A percentile compares a stretch with the other conserved stretches of the same genome.
phyloP scores from a whole-genome alignment of 2,888 invertebrate genomes.

The Rhorus exstirpatorius region DNA sequence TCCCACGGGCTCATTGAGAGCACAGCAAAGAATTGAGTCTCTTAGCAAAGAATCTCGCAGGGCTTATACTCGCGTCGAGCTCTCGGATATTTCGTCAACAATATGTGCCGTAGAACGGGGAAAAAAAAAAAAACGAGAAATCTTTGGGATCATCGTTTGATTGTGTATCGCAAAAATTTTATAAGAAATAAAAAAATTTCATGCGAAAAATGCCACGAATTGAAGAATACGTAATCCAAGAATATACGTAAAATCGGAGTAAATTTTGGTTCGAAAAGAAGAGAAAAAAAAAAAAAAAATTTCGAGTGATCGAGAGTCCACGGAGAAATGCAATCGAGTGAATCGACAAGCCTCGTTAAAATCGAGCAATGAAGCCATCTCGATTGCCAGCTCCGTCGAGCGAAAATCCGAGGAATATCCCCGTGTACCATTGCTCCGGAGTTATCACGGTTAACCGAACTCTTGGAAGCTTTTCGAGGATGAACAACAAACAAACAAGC shows the following conservation, averaged over 20 bases:
- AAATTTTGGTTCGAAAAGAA: no score
- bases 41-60: neutral
- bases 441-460: slow-evolving; percentile 42
- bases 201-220: neutral
- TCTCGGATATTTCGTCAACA: neutral
- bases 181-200: neutral
- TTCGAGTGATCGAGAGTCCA: slow-evolving; percentile 2
- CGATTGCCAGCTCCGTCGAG: slow-evolving; percentile 35
- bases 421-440: neutral
- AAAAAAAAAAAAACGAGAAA: neutral
- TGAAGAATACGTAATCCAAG: no score
- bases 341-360: slow-evolving; percentile 60
- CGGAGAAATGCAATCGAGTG: slow-evolving; percentile 40
- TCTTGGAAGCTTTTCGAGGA: slow-evolving; percentile 8
- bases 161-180: neutral
- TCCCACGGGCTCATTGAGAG: slow-evolving; percentile 8
- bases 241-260: no score
- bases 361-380: slow-evolving; percentile 42
- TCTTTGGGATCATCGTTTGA: slow-evolving; percentile 2
- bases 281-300: no score
- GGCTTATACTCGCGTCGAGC: neutral
- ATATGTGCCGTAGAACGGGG: no score
- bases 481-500: neutral
- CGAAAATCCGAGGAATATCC: slow-evolving; percentile 21
- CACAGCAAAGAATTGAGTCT: slow-evolving; percentile 4